phyloP scores from a whole-genome alignment of 2,797 vertebrate species.

The Monodelphis domestica region DNA sequence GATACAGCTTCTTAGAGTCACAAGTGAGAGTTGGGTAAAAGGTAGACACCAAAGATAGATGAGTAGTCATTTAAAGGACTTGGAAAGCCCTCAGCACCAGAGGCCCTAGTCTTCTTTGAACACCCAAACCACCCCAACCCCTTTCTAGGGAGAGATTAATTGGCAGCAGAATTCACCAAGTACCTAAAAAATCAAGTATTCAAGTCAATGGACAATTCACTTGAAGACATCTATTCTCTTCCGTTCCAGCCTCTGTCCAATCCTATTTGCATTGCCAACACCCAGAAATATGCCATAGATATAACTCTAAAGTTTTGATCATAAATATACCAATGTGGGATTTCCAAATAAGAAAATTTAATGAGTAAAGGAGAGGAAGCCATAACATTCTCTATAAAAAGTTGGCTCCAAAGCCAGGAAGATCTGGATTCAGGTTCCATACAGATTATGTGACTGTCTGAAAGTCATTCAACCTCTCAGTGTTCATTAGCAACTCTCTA shows the following conservation, averaged over 20 bases:
- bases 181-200: not conserved
- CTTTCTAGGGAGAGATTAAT: no score
- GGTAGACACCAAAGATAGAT: no score
- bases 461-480: not conserved
- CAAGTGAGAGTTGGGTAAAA: no score
- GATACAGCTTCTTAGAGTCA: no score
- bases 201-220: not conserved
- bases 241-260: not conserved
- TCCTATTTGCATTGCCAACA: not conserved
- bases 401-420: not conserved
- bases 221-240: not conserved
- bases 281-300: not conserved
- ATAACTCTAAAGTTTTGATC: not conserved
- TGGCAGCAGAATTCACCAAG: not conserved
- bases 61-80: no score
- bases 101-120: no score
- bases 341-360: not conserved
- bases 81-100: no score
- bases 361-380: not conserved
- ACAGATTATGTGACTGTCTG: not conserved
- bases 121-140: no score
- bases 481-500: not conserved
- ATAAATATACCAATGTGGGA: not conserved
- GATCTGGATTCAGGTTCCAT: not conserved
- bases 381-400: not conserved